Percentiles rank a stretch among this genome's conserved stretches.
These are phyloP conservation scores for Cisticola juncidis DNA, from an alignment of 2,113 vertebrate species.

Conservation along the genomic window DNA sequence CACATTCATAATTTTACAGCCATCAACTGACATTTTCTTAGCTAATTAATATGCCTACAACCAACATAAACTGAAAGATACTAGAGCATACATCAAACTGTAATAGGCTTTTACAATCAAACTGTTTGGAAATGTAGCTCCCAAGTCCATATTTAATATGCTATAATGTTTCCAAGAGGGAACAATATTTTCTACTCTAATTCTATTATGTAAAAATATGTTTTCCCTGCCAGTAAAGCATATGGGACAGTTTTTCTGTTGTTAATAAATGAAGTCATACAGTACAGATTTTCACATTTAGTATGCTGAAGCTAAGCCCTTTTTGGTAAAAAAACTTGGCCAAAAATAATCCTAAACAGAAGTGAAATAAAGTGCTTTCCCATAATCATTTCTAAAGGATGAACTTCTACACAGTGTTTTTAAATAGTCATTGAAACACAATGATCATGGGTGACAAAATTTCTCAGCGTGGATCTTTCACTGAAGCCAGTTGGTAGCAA, in stretches of 20 bases:
- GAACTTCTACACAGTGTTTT: neutral
- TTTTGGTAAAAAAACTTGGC: constrained; percentile 59
- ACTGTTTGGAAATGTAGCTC: constrained; percentile 36
- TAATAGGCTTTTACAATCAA: constrained; percentile 50
- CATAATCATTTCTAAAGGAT: neutral
- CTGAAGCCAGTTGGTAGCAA: neutral
- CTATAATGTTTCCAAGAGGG: constrained; percentile 52
- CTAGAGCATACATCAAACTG: neutral
- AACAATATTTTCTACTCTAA: constrained; percentile 68
- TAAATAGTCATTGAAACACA: neutral
- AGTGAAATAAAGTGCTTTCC: constrained; percentile 52
- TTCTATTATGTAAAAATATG: constrained; percentile 65
- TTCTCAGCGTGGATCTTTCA: neutral
- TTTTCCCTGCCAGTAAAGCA: constrained; percentile 61
- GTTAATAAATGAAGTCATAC: constrained; percentile 59
- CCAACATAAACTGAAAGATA: neutral
- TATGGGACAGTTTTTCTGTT: constrained; percentile 62
- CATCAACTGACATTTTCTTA: neutral
- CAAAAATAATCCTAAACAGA: constrained; percentile 42
- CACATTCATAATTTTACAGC: neutral
- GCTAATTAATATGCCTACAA: constrained; percentile 17
- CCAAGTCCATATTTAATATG: constrained; percentile 50
- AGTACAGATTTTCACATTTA: constrained; percentile 60
- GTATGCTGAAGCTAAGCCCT: constrained; percentile 52
- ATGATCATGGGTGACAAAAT: neutral